Evolutionary conservation across 1,140 invertebrate genomes (phyloP).

Genomic region (Lasioglossum albipes): DNA sequence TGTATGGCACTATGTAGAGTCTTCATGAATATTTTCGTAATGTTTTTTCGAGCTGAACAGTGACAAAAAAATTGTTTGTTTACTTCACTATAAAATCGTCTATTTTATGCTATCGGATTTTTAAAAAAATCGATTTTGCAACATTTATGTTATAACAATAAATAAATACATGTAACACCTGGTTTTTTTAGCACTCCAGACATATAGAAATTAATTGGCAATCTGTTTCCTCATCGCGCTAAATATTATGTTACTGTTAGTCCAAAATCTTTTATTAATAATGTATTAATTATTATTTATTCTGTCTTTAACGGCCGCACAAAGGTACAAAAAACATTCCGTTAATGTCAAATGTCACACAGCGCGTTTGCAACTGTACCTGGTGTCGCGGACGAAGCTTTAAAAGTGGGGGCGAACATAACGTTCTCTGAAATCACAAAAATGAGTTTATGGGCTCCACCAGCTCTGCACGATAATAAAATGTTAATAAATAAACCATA

Average conservation of each 20-base stretch:
- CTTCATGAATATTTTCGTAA: no score
- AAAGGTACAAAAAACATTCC: conserved; percentile 20
- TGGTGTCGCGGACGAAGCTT: conserved; percentile 87
- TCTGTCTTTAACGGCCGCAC: neutral
- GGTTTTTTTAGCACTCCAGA: neutral
- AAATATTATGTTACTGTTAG: neutral
- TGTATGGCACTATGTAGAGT: no score
- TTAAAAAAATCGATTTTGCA: no score
- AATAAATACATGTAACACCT: neutral
- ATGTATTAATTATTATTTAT: neutral
- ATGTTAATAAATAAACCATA: no score
- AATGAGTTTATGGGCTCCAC: conserved; percentile 55
- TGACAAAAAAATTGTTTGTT: no score
- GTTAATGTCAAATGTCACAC: conserved; percentile 52
- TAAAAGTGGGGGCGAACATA: conserved; percentile 88
- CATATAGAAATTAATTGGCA: neutral
- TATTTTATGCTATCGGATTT: no score
- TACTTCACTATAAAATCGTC: no score
- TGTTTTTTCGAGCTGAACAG: no score
- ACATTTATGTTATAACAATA: no score
- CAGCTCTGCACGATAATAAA: neutral
- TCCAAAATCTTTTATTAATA: neutral
- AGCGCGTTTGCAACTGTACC: conserved; percentile 80
- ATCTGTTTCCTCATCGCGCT: neutral
- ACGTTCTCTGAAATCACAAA: conserved; percentile 84